Base-by-base conservation (phyloP, 2,113 vertebrate species). In the Herpetotheres cachinnans region DNA sequence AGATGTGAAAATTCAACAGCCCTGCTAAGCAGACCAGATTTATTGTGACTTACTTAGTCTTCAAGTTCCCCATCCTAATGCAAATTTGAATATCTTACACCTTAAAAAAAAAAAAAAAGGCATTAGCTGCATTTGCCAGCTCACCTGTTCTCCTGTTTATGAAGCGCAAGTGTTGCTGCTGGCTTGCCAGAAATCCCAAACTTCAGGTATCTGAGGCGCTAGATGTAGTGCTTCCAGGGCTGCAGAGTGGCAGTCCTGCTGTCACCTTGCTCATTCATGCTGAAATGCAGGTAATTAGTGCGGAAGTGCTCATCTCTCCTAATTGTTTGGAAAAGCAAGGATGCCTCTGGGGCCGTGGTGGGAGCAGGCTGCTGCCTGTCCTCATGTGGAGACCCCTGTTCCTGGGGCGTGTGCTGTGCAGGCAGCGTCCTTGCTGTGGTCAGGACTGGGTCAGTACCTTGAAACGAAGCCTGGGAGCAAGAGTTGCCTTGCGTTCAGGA, bases 231-330 rank as follows among this genome's bases (percentile, higher is more conserved):
- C 70, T 82, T 79, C 9, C 38, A 58, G 47, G 38, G 47, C 18
- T 82, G 11, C 46, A 22, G 61, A 12, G 11, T 19, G 26, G 13
- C 1, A 0, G 65, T 63, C 36, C 50, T 65, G 27, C 36, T 17
- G 29, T 63, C 0, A 0, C 67, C 26, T 40, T 34, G 29, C 42
- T 66, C 0, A 1, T 56, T 90, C 9, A 24, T 0, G 1, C 21
- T 82, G 62, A 72, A 20, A 55, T 19, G 7, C n/a, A 65, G 22
- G 17, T 72, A n/a, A 80, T 52, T 69, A 46, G 20, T 5, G 38
- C 38, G 29, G 30, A 76, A 62, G 4, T 26, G 4, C 30, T 59
- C 30, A 17, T 72, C 6, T 18, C 12, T 47, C 18, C 65, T 50
- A 50, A 47, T 61, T 50, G 4, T 38, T 65, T 1, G 5, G 54